Evolutionary conservation across 1,140 invertebrate species (phyloP), one percentile per base, ranked within the genome.

Genomic region (Phymorhynchus buccinoides): DNA sequence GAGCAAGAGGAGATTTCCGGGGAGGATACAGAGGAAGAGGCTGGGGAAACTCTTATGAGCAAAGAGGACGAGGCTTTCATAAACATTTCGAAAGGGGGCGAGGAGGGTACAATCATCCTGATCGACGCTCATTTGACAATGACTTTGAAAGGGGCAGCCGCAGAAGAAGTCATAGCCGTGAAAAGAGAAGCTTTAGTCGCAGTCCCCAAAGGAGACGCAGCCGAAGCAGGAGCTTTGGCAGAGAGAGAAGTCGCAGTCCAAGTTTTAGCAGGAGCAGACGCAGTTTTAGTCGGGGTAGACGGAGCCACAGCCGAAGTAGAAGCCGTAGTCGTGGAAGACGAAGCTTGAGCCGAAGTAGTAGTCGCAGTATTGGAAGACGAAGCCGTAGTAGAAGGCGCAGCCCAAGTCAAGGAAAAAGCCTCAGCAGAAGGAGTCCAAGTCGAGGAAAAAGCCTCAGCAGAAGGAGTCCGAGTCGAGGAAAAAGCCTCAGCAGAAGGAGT

Each of bases 181-280:
- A 37, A 42, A 27, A 44, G 12, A 48, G 77, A 27, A 48, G 81
- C 62, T 73, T 30, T 27, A 83, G 81, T 44, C 62, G 22, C 14
- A 83, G 81, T 44, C 81, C 41, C 30, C 39, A 44, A 22, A 83
- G 81, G 48, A 83, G 81, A 71, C 62, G 66, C 30, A 83, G 48
- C 22, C 32, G 81, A 42, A 83, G 44, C n/a, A 68, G 39, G 66
- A 86, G 52, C 66, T 84, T 18, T 18, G 78, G 84, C 56, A 83
- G 66, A 83, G 84, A 77, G 30, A 48, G 78, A 52, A 85, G 86
- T 79, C 32, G 73, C 83, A 80, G 62, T 56, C 41, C 71, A 84
- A 75, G 68, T 75, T 39, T 27, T 22, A 66, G 52, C 48, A 82
- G 68, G 39, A 42, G n/a, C 9, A 73, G 82, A 44, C 52, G 68